Percentiles rank a stretch among this genome's conserved stretches.
These are phyloP conservation scores for Phainopepla nitens DNA, from an alignment of 2,113 vertebrate species.

Conservation along the genomic window DNA sequence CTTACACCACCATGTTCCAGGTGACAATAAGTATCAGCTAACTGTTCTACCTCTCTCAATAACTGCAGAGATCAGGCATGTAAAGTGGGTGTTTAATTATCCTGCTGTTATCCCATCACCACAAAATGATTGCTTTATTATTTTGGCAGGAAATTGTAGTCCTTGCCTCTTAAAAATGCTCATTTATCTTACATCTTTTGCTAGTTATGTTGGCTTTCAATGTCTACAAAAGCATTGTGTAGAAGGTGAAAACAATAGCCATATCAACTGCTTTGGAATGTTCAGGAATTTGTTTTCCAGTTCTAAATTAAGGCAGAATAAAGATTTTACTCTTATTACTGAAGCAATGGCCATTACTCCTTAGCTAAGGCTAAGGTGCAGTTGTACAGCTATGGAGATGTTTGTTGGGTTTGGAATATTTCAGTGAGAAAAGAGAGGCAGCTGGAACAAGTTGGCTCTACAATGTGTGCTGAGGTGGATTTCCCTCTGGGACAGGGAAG, in stretches of 20 bases:
- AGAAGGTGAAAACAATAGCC: neutral
- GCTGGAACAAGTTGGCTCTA: neutral
- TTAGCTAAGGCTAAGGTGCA: neutral
- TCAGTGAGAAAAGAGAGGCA: neutral
- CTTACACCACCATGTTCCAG: neutral
- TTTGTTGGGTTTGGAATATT: neutral
- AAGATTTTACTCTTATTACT: neutral
- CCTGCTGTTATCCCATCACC: neutral
- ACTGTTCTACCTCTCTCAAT: neutral
- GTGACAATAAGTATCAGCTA: neutral
- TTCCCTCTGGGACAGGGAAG: neutral
- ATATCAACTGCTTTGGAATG: neutral
- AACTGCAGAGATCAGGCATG: neutral
- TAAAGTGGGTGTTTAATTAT: slow-evolving; percentile 21
- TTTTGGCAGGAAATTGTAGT: neutral
- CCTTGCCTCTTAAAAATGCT: neutral
- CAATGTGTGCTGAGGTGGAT: neutral
- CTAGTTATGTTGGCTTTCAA: neutral
- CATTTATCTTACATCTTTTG: neutral
- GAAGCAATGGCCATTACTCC: neutral
- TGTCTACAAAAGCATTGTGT: neutral
- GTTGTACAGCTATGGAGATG: neutral
- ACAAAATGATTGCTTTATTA: neutral
- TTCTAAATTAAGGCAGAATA: neutral
- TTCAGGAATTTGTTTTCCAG: neutral